A percentile compares a stretch with the other conserved stretches of the same genome.
These are phyloP conservation scores for Adelognathus sp. DNA, from an alignment of 2,888 invertebrate genomes.

Conservation along the genomic window DNA sequence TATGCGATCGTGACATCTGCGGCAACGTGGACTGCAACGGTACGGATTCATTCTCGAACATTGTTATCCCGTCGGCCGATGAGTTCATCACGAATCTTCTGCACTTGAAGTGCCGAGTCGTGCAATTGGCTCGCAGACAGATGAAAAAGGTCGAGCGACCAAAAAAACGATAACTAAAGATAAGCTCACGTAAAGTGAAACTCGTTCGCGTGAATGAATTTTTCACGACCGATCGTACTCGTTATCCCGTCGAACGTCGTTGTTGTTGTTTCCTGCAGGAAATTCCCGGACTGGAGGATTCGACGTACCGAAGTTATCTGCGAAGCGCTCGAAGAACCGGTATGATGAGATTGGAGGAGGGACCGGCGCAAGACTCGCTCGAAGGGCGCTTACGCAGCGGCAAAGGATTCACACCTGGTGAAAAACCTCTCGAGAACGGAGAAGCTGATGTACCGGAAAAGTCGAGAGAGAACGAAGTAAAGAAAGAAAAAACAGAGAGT, in stretches of 20 bases:
- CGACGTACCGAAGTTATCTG: neutral
- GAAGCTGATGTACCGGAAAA: neutral
- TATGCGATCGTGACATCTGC: constrained; percentile 49
- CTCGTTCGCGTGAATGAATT: neutral
- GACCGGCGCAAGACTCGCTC: neutral
- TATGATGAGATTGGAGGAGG: neutral
- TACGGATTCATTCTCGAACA: constrained; percentile 26
- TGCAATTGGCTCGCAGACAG: constrained; percentile 68
- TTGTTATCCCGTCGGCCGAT: constrained; percentile 40
- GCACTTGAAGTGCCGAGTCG: constrained; percentile 71
- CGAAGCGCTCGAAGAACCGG: neutral
- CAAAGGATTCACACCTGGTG: neutral
- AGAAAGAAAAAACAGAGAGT: no score
- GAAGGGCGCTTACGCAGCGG: neutral
- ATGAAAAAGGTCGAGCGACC: constrained; percentile 62
- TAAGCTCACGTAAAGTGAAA: neutral
- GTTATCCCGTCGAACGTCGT: neutral
- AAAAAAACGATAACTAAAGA: constrained; percentile 1
- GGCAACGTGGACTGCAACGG: constrained; percentile 21
- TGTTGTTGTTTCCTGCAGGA: constrained; percentile 24
- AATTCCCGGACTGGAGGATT: constrained; percentile 9
- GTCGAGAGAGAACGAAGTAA: neutral
- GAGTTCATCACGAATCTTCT: constrained; percentile 66
- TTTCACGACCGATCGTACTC: neutral
- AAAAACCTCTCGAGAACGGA: neutral